Conservation (phyloP, 2,113 vertebrate genomes). For the Glaucomys volans region DNA sequence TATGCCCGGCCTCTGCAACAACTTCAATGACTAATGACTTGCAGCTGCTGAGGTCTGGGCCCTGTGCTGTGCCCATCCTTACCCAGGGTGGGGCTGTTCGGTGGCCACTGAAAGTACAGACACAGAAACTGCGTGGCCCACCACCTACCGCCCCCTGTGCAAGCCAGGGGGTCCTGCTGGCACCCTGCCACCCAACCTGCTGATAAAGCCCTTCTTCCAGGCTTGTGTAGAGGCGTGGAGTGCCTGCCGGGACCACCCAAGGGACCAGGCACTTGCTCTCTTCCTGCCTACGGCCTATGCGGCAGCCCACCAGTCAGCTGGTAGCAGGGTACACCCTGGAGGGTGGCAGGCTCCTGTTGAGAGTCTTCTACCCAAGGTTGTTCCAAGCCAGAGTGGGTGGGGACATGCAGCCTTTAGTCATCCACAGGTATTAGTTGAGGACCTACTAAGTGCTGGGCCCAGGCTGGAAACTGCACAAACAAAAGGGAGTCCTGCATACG, state of each 20-base stretch:
- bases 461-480: neutral
- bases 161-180: conserved; percentile 80
- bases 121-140: conserved; percentile 52
- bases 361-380: conserved; percentile 58
- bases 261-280: conserved; percentile 71
- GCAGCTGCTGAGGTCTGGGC: conserved; percentile 70
- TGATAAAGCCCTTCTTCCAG: conserved; percentile 83
- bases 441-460: neutral
- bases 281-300: conserved; percentile 83
- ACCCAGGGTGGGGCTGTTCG: conserved; percentile 66
- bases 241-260: too few species aligned
- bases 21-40: conserved; percentile 80
- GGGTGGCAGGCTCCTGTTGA: conserved; percentile 82
- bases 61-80: conserved; percentile 58
- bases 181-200: conserved; percentile 82
- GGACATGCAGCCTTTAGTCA: neutral
- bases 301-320: conserved; percentile 84
- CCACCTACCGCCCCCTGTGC: conserved; percentile 82
- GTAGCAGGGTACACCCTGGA: conserved; percentile 84
- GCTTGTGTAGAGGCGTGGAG: conserved; percentile 78
- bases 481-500: neutral
- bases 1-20: neutral
- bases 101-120: conserved; percentile 62
- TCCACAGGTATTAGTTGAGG: neutral
- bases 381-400: neutral